Conservation (phyloP, 1,140 invertebrate species). For the Spodoptera frugiperda region DNA sequence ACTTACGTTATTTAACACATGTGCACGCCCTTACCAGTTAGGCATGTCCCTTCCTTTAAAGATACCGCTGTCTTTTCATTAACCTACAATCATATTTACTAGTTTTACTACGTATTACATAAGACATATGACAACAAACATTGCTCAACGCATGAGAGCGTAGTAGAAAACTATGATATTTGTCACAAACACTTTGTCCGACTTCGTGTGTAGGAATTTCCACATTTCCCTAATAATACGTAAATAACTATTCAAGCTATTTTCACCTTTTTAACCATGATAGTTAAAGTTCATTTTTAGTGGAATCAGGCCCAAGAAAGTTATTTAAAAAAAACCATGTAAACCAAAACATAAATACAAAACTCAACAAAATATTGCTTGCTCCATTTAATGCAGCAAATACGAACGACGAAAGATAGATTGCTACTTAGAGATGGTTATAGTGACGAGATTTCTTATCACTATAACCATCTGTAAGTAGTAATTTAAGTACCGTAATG, state of each 20-base stretch:
- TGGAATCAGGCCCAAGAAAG: no score
- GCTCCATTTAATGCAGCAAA: no score
- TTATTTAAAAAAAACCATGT: no score
- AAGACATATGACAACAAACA: neutral
- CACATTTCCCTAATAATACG: no score
- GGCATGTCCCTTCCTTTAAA: neutral
- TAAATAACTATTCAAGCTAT: neutral
- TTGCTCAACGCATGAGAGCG: neutral
- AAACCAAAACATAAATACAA: no score
- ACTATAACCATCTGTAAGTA: neutral
- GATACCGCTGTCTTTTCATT: constrained; percentile 6
- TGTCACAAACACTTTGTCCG: neutral
- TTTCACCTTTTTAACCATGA: neutral
- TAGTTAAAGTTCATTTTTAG: no score
- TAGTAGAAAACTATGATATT: neutral
- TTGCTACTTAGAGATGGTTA: no score
- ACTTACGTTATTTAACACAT: neutral
- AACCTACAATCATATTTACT: constrained; percentile 24
- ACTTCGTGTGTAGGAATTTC: neutral
- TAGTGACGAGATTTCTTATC: no score
- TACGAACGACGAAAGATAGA: no score
- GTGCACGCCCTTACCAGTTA: neutral
- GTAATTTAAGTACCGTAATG: neutral
- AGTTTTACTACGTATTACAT: neutral
- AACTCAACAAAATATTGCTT: no score